Evolutionary conservation across 2,113 vertebrate species (phyloP).

Genomic region (Capreolus pygargus): DNA sequence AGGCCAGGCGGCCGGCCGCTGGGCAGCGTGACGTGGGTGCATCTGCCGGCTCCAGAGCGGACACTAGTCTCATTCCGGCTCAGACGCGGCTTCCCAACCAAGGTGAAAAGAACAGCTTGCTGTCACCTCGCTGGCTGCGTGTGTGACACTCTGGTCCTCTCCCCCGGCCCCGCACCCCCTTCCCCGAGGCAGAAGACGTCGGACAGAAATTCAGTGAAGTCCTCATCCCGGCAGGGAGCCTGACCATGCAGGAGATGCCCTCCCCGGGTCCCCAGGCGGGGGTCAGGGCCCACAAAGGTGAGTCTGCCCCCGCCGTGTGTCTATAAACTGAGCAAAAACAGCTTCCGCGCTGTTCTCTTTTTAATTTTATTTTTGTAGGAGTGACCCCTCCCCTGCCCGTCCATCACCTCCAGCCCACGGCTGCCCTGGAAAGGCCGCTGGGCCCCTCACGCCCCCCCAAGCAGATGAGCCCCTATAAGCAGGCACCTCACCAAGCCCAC

Average conservation of each 20-base stretch:
- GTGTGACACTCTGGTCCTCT: not conserved
- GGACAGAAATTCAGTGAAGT: not conserved
- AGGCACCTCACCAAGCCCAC: too few relatives aligned
- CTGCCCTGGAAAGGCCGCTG: rapidly evolving
- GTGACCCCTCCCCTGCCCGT: not conserved
- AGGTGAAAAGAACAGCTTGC: rapidly evolving
- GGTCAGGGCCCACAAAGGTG: not conserved
- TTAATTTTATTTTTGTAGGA: not conserved
- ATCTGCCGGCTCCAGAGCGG: not conserved
- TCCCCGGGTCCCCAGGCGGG: too few relatives aligned
- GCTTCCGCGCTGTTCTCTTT: not conserved
- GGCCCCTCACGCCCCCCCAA: rapidly evolving
- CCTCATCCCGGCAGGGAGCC: not conserved
- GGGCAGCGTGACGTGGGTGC: rapidly evolving
- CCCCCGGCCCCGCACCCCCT: rapidly evolving
- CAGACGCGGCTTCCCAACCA: rapidly evolving
- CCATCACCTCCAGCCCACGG: not conserved
- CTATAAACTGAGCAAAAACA: not conserved
- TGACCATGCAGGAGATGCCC: rapidly evolving
- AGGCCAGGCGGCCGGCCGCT: rapidly evolving
- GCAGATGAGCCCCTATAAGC: not conserved
- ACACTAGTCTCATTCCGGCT: rapidly evolving
- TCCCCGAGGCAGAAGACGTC: not conserved
- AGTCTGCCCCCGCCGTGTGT: rapidly evolving
- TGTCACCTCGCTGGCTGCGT: rapidly evolving